A percentile compares a stretch with the other conserved stretches of the same genome.
These are phyloP conservation scores for Burhinus bistriatus DNA, from an alignment of 2,113 vertebrate genomes.

Conservation along the genomic window DNA sequence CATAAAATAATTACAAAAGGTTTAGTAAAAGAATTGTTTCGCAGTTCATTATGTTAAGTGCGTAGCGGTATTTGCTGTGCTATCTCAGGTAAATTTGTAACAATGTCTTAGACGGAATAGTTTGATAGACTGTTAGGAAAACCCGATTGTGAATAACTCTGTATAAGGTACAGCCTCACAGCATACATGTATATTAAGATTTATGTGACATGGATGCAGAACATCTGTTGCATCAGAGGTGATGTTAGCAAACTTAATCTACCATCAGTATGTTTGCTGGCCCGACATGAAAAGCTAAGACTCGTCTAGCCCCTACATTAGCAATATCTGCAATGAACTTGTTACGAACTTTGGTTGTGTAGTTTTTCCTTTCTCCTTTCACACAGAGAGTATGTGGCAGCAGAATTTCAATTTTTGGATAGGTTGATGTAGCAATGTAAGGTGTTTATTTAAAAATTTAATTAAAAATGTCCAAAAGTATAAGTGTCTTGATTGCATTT, in stretches of 20 bases:
- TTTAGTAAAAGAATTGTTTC: background rate
- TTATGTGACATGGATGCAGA: background rate
- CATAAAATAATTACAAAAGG: background rate
- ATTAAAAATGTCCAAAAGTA: background rate
- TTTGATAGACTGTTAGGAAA: background rate
- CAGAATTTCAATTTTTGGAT: background rate
- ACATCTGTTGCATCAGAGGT: background rate
- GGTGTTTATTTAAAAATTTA: background rate
- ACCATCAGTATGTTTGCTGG: background rate
- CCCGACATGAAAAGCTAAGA: background rate
- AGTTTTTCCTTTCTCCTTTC: background rate
- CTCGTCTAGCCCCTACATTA: background rate
- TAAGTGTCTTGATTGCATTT: background rate
- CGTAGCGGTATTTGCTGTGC: background rate
- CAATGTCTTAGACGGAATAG: background rate
- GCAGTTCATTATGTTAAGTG: background rate
- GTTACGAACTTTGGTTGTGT: background rate
- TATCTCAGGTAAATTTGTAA: background rate
- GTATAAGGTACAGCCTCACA: background rate
- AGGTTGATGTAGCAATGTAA: background rate
- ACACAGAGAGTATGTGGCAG: background rate
- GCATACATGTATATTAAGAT: background rate
- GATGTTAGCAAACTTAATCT: background rate
- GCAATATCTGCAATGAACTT: background rate
- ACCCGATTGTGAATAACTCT: background rate